phyloP scores from a whole-genome alignment of 1,140 invertebrate species.

The Aphaenogaster floridana region DNA sequence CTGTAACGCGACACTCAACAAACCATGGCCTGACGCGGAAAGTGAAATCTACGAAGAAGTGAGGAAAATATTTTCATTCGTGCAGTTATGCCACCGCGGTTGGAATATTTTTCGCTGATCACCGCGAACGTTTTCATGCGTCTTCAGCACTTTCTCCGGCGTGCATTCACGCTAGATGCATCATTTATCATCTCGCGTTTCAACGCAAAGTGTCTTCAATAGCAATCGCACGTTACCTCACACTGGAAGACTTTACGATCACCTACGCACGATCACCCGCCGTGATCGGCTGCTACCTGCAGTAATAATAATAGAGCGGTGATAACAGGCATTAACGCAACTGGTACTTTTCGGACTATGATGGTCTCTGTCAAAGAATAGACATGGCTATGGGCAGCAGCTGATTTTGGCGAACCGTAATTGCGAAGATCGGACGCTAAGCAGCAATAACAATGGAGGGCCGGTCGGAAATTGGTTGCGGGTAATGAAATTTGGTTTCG shows the following conservation, averaged over 20 bases:
- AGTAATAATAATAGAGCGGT: not conserved
- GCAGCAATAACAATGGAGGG: not conserved
- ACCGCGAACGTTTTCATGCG: slow-evolving; percentile 1
- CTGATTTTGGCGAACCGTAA: not conserved
- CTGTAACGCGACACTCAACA: not conserved
- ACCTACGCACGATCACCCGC: not conserved
- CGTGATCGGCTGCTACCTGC: not conserved
- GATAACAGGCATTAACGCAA: not conserved
- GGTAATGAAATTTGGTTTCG: not conserved
- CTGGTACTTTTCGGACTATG: not conserved
- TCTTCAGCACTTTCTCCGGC: slow-evolving; percentile 51
- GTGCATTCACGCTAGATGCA: slow-evolving; percentile 40
- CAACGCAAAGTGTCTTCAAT: not conserved
- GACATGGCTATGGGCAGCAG: not conserved
- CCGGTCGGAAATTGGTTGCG: not conserved
- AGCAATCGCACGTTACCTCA: not conserved
- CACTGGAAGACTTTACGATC: not conserved
- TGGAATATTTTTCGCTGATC: slow-evolving; percentile 9
- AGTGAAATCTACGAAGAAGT: slow-evolving; percentile 24
- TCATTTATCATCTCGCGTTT: not conserved
- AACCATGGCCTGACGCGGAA: not conserved
- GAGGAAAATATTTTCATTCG: slow-evolving; percentile 17
- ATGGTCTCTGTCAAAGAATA: not conserved
- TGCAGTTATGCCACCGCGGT: slow-evolving; percentile 20
- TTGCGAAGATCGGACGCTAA: not conserved